Base-by-base conservation (phyloP, 2,888 invertebrate species). In the Polylopha cassiicola region DNA sequence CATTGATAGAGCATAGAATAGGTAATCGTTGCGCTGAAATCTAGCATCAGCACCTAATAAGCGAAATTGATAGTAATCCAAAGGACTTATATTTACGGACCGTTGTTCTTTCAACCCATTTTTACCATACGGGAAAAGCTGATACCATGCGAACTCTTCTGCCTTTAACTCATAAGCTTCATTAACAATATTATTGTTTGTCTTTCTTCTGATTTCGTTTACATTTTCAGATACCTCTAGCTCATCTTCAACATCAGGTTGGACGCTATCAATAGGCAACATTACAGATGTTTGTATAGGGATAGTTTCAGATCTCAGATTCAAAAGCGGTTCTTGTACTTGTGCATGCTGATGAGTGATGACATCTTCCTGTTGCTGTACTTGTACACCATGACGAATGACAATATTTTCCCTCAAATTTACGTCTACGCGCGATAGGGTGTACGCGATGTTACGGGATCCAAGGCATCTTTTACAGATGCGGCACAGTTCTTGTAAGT, bases 121-220 rank as follows among this genome's bases (percentile, higher is more conserved):
- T 13, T 24, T 42, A 2, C 57, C 58, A 36, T 50, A 43, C 2
- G 56, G 60, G 34, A 59, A 58, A 6, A 59, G 36, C 23, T 37
- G 34, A 29, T 36, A 64, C 55, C 59, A 59, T 1, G 53, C 39
- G 18, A 57, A 58, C 43, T 58, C 55, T 47, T 61, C 62, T 44
- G 55, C 50, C 45, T 48, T 55, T 24, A 28, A n/a, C 34, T 56
- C 51, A 43, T 49, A 37, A 30, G 14, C 36, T 9, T 42, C 49
- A 42, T 60, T 58, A 0, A 55, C 52, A 39, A 56, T 58, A 42
- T 58, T 57, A 27, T 48, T 43, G n/a, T 32, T 43, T 18, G 55
- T 59, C 32, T 55, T 54, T 3, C 48, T 21, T 13, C 18, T 43
- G 31, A 39, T 42, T 21, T 39, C 41, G 26, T 43, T 44, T 29